Evolutionary conservation across 2,888 invertebrate genomes (phyloP).

Genomic region (Pheosia gnoma): DNA sequence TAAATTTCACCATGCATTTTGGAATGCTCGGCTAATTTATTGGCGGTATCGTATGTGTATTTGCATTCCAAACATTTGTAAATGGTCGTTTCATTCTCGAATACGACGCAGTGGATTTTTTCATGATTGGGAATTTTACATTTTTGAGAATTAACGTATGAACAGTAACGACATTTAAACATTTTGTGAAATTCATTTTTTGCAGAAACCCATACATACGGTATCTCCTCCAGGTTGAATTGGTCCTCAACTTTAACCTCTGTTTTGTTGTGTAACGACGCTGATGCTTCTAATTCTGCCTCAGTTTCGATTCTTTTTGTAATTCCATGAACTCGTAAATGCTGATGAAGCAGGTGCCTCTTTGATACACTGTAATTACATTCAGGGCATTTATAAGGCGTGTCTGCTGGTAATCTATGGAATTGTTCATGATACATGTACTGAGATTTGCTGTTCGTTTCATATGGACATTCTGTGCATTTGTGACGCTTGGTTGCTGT

Average conservation of each 20-base stretch:
- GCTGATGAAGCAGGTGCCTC: constrained; percentile 92
- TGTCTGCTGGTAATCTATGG: constrained; percentile 87
- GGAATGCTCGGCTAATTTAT: constrained; percentile 87
- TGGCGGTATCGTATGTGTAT: constrained; percentile 90
- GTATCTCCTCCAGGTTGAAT: constrained; percentile 84
- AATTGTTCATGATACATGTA: constrained; percentile 94
- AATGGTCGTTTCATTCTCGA: constrained; percentile 81
- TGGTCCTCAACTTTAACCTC: constrained; percentile 53
- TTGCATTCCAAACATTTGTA: constrained; percentile 91
- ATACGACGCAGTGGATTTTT: constrained; percentile 87
- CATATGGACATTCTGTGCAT: constrained; percentile 92
- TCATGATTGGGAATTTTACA: constrained; percentile 93
- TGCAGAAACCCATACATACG: constrained; percentile 90
- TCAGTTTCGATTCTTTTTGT: constrained; percentile 73
- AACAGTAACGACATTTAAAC: constrained; percentile 93
- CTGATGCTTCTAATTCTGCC: constrained; percentile 66
- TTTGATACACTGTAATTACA: constrained; percentile 94
- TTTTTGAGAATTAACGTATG: constrained; percentile 92
- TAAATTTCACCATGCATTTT: constrained; percentile 90
- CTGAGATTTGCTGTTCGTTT: constrained; percentile 93
- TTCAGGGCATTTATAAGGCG: constrained; percentile 91
- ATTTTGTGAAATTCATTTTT: constrained; percentile 90
- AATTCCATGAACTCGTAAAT: constrained; percentile 90
- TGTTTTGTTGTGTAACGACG: constrained; percentile 43
- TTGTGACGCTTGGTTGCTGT: constrained; percentile 86